Conservation (phyloP, 2,113 vertebrate genomes). For the Cololabis saira region DNA sequence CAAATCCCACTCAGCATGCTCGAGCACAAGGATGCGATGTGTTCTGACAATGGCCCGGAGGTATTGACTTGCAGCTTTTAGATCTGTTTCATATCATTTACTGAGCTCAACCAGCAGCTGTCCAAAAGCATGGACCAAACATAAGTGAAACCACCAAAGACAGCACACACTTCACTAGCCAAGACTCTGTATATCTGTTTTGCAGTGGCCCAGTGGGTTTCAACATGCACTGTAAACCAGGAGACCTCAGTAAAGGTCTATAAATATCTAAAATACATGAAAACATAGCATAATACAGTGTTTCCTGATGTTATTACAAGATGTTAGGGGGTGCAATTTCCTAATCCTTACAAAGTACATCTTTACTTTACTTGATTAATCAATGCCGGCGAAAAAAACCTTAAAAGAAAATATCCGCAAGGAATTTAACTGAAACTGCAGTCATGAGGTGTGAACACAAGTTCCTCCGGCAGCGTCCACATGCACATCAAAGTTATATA, state of each 20-base stretch:
- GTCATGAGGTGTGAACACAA: too few relatives aligned
- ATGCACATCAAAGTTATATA: too few relatives aligned
- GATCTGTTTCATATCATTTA: slow-evolving; percentile 40
- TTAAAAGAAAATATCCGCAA: too few relatives aligned
- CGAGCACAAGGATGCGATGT: slow-evolving; percentile 17
- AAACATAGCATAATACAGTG: background rate
- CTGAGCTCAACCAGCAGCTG: slow-evolving; percentile 26
- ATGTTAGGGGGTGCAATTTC: background rate
- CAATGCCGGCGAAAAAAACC: too few relatives aligned
- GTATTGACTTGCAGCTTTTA: slow-evolving; percentile 60
- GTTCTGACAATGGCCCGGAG: slow-evolving; percentile 59
- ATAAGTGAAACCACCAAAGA: slow-evolving; percentile 1
- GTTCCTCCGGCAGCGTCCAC: too few relatives aligned
- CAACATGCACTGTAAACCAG: too few relatives aligned
- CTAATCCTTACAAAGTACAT: too few relatives aligned
- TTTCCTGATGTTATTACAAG: background rate
- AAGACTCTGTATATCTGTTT: background rate
- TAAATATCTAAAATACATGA: too few relatives aligned
- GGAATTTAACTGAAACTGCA: too few relatives aligned
- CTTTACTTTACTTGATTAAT: too few relatives aligned
- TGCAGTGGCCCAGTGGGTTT: too few relatives aligned
- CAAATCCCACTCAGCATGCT: slow-evolving; percentile 36
- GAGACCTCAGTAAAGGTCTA: too few relatives aligned
- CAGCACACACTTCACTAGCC: background rate
- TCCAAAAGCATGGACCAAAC: background rate